Conservation (phyloP, 2,888 invertebrate species). For the Pteria penguin region DNA sequence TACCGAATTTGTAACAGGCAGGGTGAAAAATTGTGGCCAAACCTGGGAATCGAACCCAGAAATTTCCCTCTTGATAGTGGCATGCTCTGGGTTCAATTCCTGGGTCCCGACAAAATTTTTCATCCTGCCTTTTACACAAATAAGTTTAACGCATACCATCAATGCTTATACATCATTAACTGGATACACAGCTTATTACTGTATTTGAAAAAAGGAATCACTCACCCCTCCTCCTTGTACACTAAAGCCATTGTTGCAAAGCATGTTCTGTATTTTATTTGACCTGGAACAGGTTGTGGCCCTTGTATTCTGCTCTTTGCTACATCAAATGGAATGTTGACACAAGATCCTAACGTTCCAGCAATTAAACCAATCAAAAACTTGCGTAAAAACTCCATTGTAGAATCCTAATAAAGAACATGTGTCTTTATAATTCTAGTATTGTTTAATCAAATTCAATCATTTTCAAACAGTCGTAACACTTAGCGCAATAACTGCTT, state of each 20-base stretch:
- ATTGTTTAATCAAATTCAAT: background rate
- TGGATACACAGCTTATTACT: too few relatives aligned
- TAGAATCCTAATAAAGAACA: slow-evolving; percentile 67
- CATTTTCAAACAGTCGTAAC: background rate
- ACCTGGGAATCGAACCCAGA: too few relatives aligned
- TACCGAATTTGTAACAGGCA: too few relatives aligned
- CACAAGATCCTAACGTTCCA: slow-evolving; percentile 91
- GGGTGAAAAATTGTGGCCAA: too few relatives aligned
- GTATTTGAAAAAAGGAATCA: too few relatives aligned
- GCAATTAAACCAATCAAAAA: slow-evolving; percentile 91
- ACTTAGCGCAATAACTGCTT: too few relatives aligned
- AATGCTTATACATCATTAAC: too few relatives aligned
- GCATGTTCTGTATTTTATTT: slow-evolving; percentile 90
- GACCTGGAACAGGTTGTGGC: slow-evolving; percentile 88
- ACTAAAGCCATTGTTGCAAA: slow-evolving; percentile 87
- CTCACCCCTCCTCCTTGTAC: slow-evolving; percentile 93
- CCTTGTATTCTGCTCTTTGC: slow-evolving; percentile 97
- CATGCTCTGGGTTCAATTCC: too few relatives aligned
- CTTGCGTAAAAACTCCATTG: slow-evolving; percentile 73
- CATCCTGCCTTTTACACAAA: too few relatives aligned
- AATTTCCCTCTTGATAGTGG: too few relatives aligned
- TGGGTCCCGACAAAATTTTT: too few relatives aligned
- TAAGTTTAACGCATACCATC: too few relatives aligned
- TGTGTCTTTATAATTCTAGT: background rate
- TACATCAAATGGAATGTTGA: slow-evolving; percentile 97